phyloP scores from a whole-genome alignment of 2,797 vertebrate species.

The Emys orbicularis region DNA sequence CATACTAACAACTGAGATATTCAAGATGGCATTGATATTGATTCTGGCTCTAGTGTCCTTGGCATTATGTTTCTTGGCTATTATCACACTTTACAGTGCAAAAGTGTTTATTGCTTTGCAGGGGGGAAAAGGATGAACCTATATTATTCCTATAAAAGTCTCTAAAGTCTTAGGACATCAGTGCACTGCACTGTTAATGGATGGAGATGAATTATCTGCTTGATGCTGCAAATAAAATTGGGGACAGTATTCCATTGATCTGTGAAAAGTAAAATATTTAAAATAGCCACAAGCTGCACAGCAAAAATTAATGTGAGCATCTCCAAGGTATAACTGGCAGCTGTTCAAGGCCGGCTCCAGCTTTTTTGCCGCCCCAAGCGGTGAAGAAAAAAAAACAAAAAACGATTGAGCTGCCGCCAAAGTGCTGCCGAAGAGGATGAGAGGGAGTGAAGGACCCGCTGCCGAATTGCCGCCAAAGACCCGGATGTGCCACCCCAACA shows the following conservation, averaged over 20 bases:
- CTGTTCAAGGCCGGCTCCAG: no score
- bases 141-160: not conserved
- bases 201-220: not conserved
- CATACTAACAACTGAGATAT: not conserved
- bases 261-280: not conserved
- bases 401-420: no score
- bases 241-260: not conserved
- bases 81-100: not conserved
- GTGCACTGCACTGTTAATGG: not conserved
- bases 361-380: no score
- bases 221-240: not conserved
- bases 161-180: not conserved
- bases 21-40: not conserved
- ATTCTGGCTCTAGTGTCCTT: not conserved
- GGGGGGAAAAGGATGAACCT: fast-evolving
- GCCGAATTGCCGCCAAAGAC: no score
- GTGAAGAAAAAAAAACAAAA: no score
- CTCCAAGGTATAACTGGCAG: not conserved
- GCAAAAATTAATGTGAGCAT: not conserved
- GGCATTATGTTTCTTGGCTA: not conserved
- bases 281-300: not conserved
- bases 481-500: no score
- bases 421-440: no score
- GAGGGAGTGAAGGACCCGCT: no score
- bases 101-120: not conserved